These are phyloP conservation scores for Chrysomela aeneicollis DNA, from an alignment of 2,888 invertebrate genomes.

Conservation along the genomic window DNA sequence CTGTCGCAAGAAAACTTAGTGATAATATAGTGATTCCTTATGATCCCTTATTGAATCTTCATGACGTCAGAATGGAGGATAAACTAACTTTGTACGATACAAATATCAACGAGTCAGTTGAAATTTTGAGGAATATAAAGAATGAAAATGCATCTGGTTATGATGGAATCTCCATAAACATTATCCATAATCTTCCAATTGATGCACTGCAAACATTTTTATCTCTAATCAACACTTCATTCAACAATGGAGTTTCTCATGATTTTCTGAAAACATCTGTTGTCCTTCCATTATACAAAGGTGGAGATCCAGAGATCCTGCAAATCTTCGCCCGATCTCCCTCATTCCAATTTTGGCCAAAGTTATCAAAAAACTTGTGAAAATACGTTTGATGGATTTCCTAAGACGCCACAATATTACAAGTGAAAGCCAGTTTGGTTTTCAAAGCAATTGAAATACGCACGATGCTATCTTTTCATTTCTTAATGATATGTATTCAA, in stretches of 20 bases:
- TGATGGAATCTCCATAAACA: not conserved
- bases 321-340: not conserved
- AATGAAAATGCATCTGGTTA: too few species aligned
- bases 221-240: slow-evolving; percentile 4
- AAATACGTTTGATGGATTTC: not conserved
- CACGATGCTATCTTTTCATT: not conserved
- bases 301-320: not conserved
- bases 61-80: too few species aligned
- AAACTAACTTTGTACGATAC: not conserved
- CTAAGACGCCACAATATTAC: not conserved
- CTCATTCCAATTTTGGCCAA: not conserved
- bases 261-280: not conserved
- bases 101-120: not conserved
- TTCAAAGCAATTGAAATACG: not conserved
- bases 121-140: not conserved
- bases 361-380: not conserved
- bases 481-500: not conserved
- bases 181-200: too few species aligned
- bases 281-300: slow-evolving; percentile 4
- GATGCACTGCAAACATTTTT: too few species aligned
- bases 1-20: too few species aligned
- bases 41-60: too few species aligned
- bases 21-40: too few species aligned
- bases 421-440: not conserved
- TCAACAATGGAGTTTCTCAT: not conserved